These are phyloP conservation scores for Athalia cordata DNA, from an alignment of 2,888 invertebrate species.

Conservation along the genomic window DNA sequence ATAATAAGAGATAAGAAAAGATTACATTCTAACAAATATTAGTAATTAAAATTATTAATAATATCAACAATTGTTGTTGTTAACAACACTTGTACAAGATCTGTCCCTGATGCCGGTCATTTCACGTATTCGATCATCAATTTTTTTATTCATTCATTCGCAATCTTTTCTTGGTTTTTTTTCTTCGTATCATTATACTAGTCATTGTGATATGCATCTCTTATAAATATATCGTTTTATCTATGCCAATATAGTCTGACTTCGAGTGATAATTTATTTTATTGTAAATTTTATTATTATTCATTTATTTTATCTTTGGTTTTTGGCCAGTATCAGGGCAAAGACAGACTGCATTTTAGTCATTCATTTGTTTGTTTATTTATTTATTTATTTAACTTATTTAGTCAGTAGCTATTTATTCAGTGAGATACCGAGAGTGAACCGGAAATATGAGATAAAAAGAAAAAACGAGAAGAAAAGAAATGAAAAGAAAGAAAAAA, in stretches of 20 bases:
- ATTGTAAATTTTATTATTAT: constrained; percentile 21
- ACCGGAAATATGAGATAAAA: not conserved
- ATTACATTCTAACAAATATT: constrained; percentile 24
- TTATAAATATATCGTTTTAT: not conserved
- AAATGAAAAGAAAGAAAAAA: not conserved
- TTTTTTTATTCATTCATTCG: constrained; percentile 1
- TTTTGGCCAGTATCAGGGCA: constrained; percentile 32
- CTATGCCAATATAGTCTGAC: not conserved
- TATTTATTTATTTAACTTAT: no score
- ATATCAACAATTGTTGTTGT: constrained; percentile 50
- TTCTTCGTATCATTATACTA: not conserved
- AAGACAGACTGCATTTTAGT: constrained; percentile 49
- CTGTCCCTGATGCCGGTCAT: constrained; percentile 29
- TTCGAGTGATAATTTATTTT: constrained; percentile 25
- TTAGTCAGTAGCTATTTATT: not conserved
- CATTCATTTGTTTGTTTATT: constrained; percentile 47
- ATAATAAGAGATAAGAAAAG: not conserved
- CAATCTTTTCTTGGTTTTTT: not conserved
- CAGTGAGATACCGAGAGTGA: constrained; percentile 19
- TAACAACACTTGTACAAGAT: constrained; percentile 35
- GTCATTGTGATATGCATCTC: constrained; percentile 19
- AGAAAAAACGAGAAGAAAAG: no score
- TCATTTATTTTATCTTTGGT: not conserved
- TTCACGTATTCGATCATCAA: not conserved
- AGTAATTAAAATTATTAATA: constrained; percentile 53